These are phyloP conservation scores for Eidolon helvum DNA, from an alignment of 2,113 vertebrate genomes.

Conservation along the genomic window DNA sequence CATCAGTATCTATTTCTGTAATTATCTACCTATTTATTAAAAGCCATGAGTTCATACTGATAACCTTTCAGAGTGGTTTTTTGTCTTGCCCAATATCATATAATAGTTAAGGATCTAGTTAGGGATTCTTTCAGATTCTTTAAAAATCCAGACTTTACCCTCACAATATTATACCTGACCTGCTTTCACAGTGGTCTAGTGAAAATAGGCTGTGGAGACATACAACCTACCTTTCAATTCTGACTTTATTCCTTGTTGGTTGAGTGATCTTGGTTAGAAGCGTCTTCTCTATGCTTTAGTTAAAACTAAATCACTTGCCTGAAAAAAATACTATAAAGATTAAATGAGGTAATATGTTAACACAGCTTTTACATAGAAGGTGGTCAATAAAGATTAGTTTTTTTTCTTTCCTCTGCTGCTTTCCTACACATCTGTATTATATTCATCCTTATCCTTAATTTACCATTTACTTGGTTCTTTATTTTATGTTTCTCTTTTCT, in stretches of 20 bases:
- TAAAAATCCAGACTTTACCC: not conserved
- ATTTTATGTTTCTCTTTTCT: not conserved
- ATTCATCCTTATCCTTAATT: not conserved
- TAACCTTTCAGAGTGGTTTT: constrained; percentile 10
- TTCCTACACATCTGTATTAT: not conserved
- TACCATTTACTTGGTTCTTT: not conserved
- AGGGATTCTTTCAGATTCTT: not conserved
- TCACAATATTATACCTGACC: not conserved
- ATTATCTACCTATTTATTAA: not conserved
- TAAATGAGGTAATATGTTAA: not conserved
- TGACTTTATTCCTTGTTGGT: not conserved
- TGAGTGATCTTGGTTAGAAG: not conserved
- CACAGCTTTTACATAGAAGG: not conserved
- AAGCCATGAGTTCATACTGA: not conserved
- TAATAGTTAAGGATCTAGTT: not conserved
- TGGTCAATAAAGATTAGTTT: not conserved
- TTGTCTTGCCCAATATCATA: not conserved
- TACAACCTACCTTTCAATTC: not conserved
- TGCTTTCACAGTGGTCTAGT: not conserved
- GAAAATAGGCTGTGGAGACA: not conserved
- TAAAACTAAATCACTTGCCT: not conserved
- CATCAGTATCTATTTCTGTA: not conserved
- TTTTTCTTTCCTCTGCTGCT: not conserved
- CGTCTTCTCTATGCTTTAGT: not conserved
- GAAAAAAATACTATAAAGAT: not conserved